A percentile compares a stretch with the other conserved stretches of the same genome.
Conservation (phyloP, 2,113 vertebrate genomes). For the Erythrocebus patas region DNA sequence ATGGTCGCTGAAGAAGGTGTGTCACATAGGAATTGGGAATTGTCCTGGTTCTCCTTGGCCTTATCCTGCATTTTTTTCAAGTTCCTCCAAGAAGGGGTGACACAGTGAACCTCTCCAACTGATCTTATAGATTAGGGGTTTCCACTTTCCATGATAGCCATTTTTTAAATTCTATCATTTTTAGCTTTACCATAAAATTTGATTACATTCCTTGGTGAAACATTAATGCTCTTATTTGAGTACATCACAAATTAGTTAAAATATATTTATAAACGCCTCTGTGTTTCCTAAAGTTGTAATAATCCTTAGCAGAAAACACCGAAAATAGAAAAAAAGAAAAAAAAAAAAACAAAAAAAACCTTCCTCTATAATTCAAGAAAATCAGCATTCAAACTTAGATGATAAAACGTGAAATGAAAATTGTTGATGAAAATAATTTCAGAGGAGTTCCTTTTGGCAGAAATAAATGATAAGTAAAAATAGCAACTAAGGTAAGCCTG, state of each 20-base stretch:
- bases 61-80: neutral
- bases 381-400: slow-evolving; percentile 5
- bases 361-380: slow-evolving; percentile 22
- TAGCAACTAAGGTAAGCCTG: neutral
- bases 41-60: neutral
- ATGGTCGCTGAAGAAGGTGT: neutral
- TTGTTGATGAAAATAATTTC: slow-evolving; percentile 43
- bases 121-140: neutral
- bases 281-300: neutral
- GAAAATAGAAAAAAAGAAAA: neutral
- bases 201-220: neutral
- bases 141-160: neutral
- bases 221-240: neutral
- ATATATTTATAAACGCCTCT: neutral
- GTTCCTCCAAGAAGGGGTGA: neutral
- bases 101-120: neutral
- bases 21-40: neutral
- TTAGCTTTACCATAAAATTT: slow-evolving; percentile 7
- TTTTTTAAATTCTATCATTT: neutral
- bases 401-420: neutral
- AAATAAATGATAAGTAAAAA: slow-evolving; percentile 17
- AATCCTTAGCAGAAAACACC: slow-evolving; percentile 17
- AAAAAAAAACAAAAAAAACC: neutral
- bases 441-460: neutral
- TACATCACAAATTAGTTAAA: neutral